A percentile compares a stretch with the other conserved stretches of the same genome.
Evolutionary conservation across 2,797 vertebrate species (phyloP).

Genomic region (Gobionotothen gibberifrons): DNA sequence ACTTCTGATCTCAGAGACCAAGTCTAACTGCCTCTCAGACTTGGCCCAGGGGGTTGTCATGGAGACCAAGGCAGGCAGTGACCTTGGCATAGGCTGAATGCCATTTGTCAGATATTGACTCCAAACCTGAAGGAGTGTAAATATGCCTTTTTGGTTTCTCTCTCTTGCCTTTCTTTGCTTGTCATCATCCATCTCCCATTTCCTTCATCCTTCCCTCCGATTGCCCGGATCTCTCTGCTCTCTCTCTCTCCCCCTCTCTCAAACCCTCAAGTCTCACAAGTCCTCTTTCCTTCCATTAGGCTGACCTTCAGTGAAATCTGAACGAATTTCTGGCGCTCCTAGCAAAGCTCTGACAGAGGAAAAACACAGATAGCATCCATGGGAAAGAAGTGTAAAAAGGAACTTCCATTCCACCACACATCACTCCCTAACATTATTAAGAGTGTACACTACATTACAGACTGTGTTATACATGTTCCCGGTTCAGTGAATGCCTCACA

Average conservation of each 20-base stretch:
- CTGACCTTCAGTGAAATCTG: conserved; percentile 48
- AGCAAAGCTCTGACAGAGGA: conserved; percentile 16
- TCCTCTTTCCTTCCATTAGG: conserved; percentile 37
- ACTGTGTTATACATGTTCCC: neutral
- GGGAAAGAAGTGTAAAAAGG: conserved; percentile 20
- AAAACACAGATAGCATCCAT: conserved; percentile 39
- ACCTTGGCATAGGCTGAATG: conserved; percentile 48
- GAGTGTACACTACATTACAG: neutral
- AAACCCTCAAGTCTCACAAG: conserved; percentile 38
- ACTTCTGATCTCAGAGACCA: conserved; percentile 6
- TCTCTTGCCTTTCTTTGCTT: conserved; percentile 20
- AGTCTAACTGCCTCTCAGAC: conserved; percentile 22
- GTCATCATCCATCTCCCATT: conserved; percentile 42
- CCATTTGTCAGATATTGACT: conserved; percentile 55
- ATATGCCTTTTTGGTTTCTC: conserved; percentile 25
- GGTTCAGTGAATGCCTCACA: conserved; percentile 29
- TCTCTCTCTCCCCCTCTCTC: neutral
- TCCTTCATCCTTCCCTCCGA: conserved; percentile 14
- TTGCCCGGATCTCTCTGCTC: neutral
- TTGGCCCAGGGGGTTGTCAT: conserved; percentile 58
- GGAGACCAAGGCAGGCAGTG: conserved; percentile 50
- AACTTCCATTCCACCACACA: neutral
- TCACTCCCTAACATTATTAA: too few species aligned
- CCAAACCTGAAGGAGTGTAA: conserved; percentile 51
- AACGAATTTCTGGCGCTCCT: conserved; percentile 55